Evolutionary conservation across 2,113 vertebrate species (phyloP).

Genomic region (Corythornis vintsioides): DNA sequence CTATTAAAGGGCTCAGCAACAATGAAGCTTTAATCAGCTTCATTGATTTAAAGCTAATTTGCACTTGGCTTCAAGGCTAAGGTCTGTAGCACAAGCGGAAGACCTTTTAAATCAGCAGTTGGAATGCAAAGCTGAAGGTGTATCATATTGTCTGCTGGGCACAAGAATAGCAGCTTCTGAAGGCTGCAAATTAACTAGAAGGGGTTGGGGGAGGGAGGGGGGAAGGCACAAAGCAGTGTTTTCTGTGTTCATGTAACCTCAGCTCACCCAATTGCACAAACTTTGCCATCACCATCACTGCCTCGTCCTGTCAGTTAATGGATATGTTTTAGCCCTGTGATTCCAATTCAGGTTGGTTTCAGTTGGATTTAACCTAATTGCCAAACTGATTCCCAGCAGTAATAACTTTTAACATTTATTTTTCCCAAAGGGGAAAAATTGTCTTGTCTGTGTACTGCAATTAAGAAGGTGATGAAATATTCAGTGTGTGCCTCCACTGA

Average conservation of each 20-base stretch:
- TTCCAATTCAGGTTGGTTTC: constrained; percentile 71
- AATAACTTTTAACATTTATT: constrained; percentile 79
- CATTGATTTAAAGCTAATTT: constrained; percentile 88
- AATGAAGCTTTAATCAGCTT: constrained; percentile 85
- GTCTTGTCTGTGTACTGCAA: constrained; percentile 73
- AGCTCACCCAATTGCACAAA: constrained; percentile 40
- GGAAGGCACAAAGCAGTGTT: constrained; percentile 66
- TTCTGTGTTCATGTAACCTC: constrained; percentile 68
- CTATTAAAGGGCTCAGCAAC: constrained; percentile 75
- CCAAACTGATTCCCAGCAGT: constrained; percentile 75
- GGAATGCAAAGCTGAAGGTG: constrained; percentile 77
- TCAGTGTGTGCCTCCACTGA: constrained; percentile 71
- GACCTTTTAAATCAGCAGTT: constrained; percentile 81
- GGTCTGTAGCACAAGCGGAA: constrained; percentile 78
- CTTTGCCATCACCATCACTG: constrained; percentile 62
- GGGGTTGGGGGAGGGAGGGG: not conserved
- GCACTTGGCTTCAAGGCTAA: constrained; percentile 84
- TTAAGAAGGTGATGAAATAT: constrained; percentile 80
- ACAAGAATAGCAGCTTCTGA: constrained; percentile 71
- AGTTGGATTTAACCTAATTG: constrained; percentile 77
- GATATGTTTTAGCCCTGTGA: constrained; percentile 63
- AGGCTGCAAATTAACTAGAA: constrained; percentile 72
- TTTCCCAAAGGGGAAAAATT: constrained; percentile 71
- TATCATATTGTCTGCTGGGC: constrained; percentile 75
- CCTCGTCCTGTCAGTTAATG: constrained; percentile 73